phyloP scores from a whole-genome alignment of 92 coral and sea anemone species.

The Micromussa lordhowensis region DNA sequence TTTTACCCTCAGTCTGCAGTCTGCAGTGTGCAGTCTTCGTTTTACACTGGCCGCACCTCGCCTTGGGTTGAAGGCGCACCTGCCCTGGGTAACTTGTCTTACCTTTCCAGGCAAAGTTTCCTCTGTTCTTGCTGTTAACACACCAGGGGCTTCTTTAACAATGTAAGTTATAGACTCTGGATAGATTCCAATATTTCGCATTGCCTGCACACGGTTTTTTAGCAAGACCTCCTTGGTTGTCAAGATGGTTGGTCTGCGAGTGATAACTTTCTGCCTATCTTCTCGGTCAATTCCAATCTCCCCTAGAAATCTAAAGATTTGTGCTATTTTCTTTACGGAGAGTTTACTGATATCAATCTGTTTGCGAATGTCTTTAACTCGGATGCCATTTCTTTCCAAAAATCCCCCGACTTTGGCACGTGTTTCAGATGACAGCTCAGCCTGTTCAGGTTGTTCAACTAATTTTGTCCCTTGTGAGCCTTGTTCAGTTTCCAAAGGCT shows the following conservation, averaged over 20 bases:
- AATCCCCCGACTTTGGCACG: constrained; percentile 25
- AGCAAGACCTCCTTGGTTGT: constrained; percentile 70
- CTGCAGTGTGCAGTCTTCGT: no score
- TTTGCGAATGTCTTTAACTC: constrained; percentile 34
- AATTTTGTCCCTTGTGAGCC: not conserved
- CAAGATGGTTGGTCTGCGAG: constrained; percentile 79
- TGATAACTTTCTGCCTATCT: constrained; percentile 63
- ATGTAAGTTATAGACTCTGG: constrained; percentile 70
- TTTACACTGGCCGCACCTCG: no score
- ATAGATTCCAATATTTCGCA: constrained; percentile 77
- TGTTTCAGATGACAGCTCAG: not conserved
- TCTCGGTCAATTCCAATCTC: constrained; percentile 58
- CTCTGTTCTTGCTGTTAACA: constrained; percentile 82
- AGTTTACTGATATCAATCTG: constrained; percentile 61
- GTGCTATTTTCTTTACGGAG: constrained; percentile 57
- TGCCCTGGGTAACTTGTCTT: not conserved
- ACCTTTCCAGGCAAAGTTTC: constrained; percentile 80
- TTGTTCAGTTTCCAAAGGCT: not conserved
- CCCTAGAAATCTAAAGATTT: constrained; percentile 46
- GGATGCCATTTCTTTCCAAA: constrained; percentile 47
- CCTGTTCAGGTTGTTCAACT: not conserved
- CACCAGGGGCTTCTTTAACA: constrained; percentile 85
- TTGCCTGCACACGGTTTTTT: constrained; percentile 60
- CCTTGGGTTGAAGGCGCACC: no score
- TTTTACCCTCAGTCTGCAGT: no score